phyloP scores from a whole-genome alignment of 2,797 vertebrate genomes.

The Loris lydekkerianus region DNA sequence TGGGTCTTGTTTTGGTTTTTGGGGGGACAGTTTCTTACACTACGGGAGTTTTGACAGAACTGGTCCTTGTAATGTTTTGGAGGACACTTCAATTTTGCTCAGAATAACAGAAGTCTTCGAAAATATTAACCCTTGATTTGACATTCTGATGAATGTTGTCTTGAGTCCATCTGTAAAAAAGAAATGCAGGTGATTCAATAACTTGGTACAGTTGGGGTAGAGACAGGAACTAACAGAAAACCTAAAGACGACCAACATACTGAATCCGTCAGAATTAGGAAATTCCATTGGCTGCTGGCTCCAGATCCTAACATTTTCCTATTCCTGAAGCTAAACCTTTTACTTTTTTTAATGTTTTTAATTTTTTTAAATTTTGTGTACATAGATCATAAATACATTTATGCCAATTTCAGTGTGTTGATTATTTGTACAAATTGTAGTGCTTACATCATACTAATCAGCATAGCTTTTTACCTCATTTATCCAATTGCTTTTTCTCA shows the following conservation, averaged over 20 bases:
- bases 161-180: conserved; percentile 10
- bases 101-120: background rate
- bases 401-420: too few relatives aligned
- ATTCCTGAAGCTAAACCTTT: background rate
- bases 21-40: background rate
- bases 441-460: too few relatives aligned
- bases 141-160: conserved; percentile 33
- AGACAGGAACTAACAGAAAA: background rate
- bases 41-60: background rate
- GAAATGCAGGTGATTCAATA: background rate
- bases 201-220: background rate
- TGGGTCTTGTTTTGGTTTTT: background rate
- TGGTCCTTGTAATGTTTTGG: background rate
- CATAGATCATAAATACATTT: too few relatives aligned
- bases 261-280: background rate
- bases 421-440: too few relatives aligned
- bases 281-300: background rate
- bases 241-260: background rate
- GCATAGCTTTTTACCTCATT: too few relatives aligned
- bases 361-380: too few relatives aligned
- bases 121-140: background rate
- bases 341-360: background rate
- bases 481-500: background rate
- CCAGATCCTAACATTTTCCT: background rate
- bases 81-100: background rate